Base-by-base conservation (phyloP, 1,140 invertebrate species). In the Calosoma granatense region DNA sequence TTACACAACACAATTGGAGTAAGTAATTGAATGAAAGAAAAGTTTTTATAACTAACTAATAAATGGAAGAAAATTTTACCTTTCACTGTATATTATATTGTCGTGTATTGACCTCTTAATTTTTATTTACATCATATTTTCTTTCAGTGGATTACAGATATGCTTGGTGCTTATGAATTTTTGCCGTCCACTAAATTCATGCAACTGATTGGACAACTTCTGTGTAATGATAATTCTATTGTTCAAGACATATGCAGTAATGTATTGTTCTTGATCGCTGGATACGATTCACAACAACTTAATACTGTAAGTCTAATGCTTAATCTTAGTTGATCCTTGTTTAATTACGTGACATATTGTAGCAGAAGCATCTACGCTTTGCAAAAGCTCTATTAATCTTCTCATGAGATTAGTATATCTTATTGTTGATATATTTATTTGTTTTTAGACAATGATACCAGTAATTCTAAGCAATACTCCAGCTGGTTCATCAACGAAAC, bases 251-350 rank as follows among this genome's bases (percentile, higher is more conserved):
- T 84, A 20, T 84, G 82, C 62, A 76, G 73, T 21, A 81, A 78
- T 54, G 73, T 78, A 12, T 59, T 83, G 0, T 84, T 83, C 63
- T 63, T 82, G 2, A 56, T 82, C 0, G 73, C 71, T 55, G 81
- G 80, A 22, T 78, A 72, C 59, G 76, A 75, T 67, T 61, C 63
- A 1, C 68, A 70, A 0, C 77, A 80, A 58, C 68, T 78, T 17
- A 78, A 81, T 62, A 61, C 17, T 23, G 60, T 65, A 61, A 64
- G 19, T 55, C 19, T 30, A 15, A 9, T 55, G 12, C 1, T 55
- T 36, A n/a, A n/a, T n/a, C n/a, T n/a, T n/a, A n/a, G n/a, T n/a
- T n/a, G n/a, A n/a, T n/a, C n/a, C n/a, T 52, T 12, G 20, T 52
- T 52, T 2, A 1, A 19, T 12, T 52, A 12, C 12, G 20, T 12